These are phyloP conservation scores for Capreolus pygargus DNA, from an alignment of 2,113 vertebrate genomes.

Conservation along the genomic window DNA sequence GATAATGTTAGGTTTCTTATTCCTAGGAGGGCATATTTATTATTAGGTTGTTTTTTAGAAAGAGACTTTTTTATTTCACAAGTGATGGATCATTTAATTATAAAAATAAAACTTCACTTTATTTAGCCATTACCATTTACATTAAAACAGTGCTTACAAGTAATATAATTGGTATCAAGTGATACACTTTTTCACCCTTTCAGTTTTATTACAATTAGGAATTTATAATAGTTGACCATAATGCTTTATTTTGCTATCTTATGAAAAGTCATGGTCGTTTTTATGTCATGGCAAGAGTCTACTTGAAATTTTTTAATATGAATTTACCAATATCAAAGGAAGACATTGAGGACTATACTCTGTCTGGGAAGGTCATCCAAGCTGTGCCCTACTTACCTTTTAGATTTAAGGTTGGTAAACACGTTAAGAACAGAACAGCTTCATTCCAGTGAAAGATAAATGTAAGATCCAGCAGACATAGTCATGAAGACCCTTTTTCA, in stretches of 20 bases:
- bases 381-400: slow-evolving; percentile 64
- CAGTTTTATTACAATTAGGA: slow-evolving; percentile 66
- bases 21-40: slow-evolving; percentile 14
- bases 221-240: slow-evolving; percentile 69
- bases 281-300: slow-evolving; percentile 76
- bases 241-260: slow-evolving; percentile 74
- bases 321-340: slow-evolving; percentile 72
- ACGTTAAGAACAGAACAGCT: slow-evolving; percentile 52
- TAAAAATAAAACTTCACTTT: slow-evolving; percentile 23
- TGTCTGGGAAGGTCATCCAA: slow-evolving; percentile 63
- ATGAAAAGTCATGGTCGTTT: slow-evolving; percentile 75
- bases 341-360: slow-evolving; percentile 67
- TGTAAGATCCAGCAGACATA: slow-evolving; percentile 28
- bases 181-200: slow-evolving; percentile 55
- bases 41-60: slow-evolving; percentile 52
- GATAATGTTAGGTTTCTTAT: slow-evolving; percentile 48
- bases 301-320: slow-evolving; percentile 73
- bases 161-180: slow-evolving; percentile 43
- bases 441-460: slow-evolving; percentile 9
- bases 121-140: slow-evolving; percentile 50
- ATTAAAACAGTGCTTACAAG: slow-evolving; percentile 51
- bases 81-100: slow-evolving; percentile 47
- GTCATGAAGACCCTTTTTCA: slow-evolving; percentile 20
- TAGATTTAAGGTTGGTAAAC: slow-evolving; percentile 69
- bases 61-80: slow-evolving; percentile 47